A percentile compares a stretch with the other conserved stretches of the same genome.
Conservation (phyloP, 1,140 invertebrate species). For the Helicoverpa armigera region DNA sequence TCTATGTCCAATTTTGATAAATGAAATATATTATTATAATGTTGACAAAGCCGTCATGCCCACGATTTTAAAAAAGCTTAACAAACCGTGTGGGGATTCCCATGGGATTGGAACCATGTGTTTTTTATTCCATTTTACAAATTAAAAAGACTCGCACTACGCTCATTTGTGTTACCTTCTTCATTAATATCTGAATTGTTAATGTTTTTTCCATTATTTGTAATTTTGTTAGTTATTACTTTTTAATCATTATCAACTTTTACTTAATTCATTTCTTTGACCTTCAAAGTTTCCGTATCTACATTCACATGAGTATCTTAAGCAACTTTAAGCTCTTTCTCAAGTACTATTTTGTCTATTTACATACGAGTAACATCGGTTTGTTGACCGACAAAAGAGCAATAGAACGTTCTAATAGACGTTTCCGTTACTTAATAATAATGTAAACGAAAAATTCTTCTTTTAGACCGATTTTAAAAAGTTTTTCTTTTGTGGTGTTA, state of each 20-base stretch:
- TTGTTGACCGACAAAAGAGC: conserved; percentile 30
- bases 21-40: neutral
- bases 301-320: neutral
- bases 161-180: too few species aligned
- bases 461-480: conserved; percentile 30
- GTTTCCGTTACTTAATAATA: conserved; percentile 45
- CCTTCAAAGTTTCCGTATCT: neutral
- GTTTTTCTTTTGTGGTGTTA: conserved; percentile 18
- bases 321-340: conserved; percentile 7
- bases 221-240: too few species aligned
- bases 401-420: conserved; percentile 34
- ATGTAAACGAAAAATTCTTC: conserved; percentile 44
- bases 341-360: conserved; percentile 1
- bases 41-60: conserved; percentile 1
- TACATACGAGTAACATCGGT: conserved; percentile 1
- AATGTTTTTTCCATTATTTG: too few species aligned
- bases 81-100: neutral
- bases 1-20: neutral
- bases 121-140: neutral
- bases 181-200: too few species aligned
- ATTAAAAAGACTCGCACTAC: neutral
- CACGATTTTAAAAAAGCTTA: conserved; percentile 1
- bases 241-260: too few species aligned
- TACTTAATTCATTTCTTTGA: too few species aligned
- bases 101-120: neutral